These are phyloP conservation scores for Nannospalax galili DNA, from an alignment of 2,113 vertebrate species.

Conservation along the genomic window DNA sequence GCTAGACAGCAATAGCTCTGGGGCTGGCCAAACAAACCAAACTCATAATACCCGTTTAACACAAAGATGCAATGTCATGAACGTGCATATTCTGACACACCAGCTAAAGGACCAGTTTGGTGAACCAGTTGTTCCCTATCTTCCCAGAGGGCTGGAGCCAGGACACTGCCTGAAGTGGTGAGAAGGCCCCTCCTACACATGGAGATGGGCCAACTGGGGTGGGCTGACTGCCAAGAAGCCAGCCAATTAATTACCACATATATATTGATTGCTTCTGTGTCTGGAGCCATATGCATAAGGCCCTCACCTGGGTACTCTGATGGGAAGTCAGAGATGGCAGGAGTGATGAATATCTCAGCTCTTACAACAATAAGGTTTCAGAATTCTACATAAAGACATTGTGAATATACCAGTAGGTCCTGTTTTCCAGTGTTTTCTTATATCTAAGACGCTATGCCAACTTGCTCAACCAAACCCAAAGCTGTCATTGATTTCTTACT, in stretches of 20 bases:
- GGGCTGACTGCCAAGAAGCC: conserved; percentile 38
- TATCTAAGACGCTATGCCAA: not conserved
- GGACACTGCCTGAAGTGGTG: not conserved
- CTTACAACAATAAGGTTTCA: not conserved
- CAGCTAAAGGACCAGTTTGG: conserved; percentile 56
- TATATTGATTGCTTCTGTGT: not conserved
- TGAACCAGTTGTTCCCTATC: not conserved
- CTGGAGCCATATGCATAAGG: not conserved
- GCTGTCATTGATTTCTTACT: not conserved
- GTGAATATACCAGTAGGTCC: not conserved
- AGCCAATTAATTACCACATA: not conserved
- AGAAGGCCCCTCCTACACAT: not conserved
- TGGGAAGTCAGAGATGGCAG: not conserved
- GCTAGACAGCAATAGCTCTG: not conserved
- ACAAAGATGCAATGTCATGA: not conserved
- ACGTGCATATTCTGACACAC: conserved; percentile 4
- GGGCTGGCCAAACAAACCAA: conserved; percentile 18
- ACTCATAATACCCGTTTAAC: conserved; percentile 60
- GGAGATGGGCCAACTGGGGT: not conserved
- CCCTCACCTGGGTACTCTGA: not conserved
- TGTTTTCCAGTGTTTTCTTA: not conserved
- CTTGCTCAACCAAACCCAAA: not conserved
- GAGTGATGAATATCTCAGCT: not conserved
- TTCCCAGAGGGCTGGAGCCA: not conserved
- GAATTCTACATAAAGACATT: not conserved